These are phyloP conservation scores for Poecilia velifera DNA, from an alignment of 2,797 vertebrate genomes.

Conservation along the genomic window DNA sequence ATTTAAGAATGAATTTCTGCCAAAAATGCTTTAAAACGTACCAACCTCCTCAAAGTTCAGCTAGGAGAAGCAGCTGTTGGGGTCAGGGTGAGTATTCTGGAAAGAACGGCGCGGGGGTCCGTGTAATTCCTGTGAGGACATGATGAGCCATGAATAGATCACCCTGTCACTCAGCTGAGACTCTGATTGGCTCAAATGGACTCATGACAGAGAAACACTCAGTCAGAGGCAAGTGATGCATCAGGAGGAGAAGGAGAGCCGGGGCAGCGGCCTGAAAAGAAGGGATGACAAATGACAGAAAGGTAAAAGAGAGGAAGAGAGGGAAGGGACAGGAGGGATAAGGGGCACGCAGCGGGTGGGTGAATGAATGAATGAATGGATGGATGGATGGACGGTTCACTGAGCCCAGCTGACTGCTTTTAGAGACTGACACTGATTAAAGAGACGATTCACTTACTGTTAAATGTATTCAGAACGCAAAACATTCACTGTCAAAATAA, in stretches of 20 bases:
- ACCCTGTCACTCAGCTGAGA: conserved; percentile 59
- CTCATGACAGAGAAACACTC: conserved; percentile 22
- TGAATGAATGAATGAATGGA: conserved; percentile 36
- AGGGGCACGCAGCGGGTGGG: conserved; percentile 36
- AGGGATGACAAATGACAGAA: conserved; percentile 54
- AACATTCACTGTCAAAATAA: neutral
- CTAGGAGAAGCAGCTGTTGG: neutral
- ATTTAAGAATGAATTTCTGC: too few species aligned
- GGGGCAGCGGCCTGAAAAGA: conserved; percentile 23
- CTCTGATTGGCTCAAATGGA: conserved; percentile 49
- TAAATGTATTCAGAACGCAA: neutral
- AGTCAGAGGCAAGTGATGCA: conserved; percentile 80
- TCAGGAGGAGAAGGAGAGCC: conserved; percentile 45
- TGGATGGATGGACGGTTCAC: conserved; percentile 38
- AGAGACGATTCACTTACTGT: conserved; percentile 6
- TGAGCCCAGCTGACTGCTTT: conserved; percentile 28
- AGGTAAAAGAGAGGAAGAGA: conserved; percentile 55
- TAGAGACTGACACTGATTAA: conserved; percentile 18
- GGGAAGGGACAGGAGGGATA: conserved; percentile 12
- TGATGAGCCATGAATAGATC: conserved; percentile 57
- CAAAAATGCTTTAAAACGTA: too few species aligned
- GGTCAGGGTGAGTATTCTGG: neutral
- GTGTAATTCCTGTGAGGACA: neutral
- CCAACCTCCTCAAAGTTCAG: neutral
- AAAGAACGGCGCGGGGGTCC: neutral